Base-by-base conservation (phyloP, 2,113 vertebrate species). In the Tenebrosternarchus preto region DNA sequence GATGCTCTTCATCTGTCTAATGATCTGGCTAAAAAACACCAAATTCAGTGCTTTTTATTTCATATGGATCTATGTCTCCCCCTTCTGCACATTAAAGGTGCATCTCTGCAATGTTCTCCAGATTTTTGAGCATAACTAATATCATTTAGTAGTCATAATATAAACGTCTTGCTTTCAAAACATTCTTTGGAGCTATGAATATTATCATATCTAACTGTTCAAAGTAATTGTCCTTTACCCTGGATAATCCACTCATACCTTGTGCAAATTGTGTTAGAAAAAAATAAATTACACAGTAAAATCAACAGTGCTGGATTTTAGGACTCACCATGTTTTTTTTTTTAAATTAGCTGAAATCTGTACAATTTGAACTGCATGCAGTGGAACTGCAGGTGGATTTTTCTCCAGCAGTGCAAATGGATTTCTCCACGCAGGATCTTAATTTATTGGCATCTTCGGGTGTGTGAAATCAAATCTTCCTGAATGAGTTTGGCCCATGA, bases 71-170 rank as follows among this genome's bases (percentile, higher is more conserved):
- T 67, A 84, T 73, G 43, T 88, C 88, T 86, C 91, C 91, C 90
- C 86, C 91, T 89, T 86, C 88, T 92, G 91, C 76, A 20, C 69
- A 63, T 66, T 53, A 29, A 90, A 91, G 20, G 24, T 57, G 53
- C 19, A 50, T 29, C 17, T 57, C 33, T 33, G 4, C 19, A 53
- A 2, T 20, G 39, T 56, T 29, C 16, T 20, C 25, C 9, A 33
- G 22, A 4, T 24, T 33, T 31, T 19, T 1, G 17, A 60, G 19
- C 8, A 31, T 19, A 63, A 31, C 1, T 33, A 22, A 0, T 16
- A 22, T n/a, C 22, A 2, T 39, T 39, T 43, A 12, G 46, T 69
- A 50, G 43, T 50, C 5, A 50, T 50, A 50, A 50, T 3, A 9
- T 0, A 50, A 7, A 50, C 11, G 43, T 50, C 8, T 50, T 43